These are phyloP conservation scores for Asbolus verrucosus DNA, from an alignment of 1,140 invertebrate species.

Conservation along the genomic window DNA sequence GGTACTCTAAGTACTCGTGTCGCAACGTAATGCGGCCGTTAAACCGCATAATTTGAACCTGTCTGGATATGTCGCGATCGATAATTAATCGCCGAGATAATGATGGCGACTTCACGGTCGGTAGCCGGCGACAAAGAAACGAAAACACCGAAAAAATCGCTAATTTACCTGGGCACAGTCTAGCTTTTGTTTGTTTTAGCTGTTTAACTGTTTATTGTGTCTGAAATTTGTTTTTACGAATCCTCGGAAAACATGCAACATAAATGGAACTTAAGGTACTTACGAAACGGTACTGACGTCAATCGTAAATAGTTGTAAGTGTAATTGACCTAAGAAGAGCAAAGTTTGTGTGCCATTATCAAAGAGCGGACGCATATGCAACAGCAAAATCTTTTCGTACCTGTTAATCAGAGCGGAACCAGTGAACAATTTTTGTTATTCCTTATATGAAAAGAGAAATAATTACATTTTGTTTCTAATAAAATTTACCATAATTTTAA, in stretches of 20 bases:
- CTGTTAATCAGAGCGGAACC: too few relatives aligned
- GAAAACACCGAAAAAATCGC: neutral
- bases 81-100: too few relatives aligned
- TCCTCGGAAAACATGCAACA: neutral
- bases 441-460: too few relatives aligned
- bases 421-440: too few relatives aligned
- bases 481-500: too few relatives aligned
- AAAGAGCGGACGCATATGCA: too few relatives aligned
- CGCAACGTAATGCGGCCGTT: too few relatives aligned
- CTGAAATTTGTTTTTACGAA: neutral
- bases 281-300: slow-evolving; percentile 25
- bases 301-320: slow-evolving; percentile 21
- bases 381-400: too few relatives aligned
- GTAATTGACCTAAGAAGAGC: slow-evolving; percentile 33
- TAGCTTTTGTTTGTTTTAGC: neutral
- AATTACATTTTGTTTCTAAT: too few relatives aligned
- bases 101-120: neutral
- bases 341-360: slow-evolving; percentile 4
- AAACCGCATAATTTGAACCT: too few relatives aligned
- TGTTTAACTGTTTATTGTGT: neutral
- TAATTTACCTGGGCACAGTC: neutral
- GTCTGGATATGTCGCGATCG: too few relatives aligned
- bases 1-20: too few relatives aligned
- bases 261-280: neutral
- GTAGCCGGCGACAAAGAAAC: neutral